Evolutionary conservation across 2,113 vertebrate genomes (phyloP).

Genomic region (Ivindomyrus marchei): DNA sequence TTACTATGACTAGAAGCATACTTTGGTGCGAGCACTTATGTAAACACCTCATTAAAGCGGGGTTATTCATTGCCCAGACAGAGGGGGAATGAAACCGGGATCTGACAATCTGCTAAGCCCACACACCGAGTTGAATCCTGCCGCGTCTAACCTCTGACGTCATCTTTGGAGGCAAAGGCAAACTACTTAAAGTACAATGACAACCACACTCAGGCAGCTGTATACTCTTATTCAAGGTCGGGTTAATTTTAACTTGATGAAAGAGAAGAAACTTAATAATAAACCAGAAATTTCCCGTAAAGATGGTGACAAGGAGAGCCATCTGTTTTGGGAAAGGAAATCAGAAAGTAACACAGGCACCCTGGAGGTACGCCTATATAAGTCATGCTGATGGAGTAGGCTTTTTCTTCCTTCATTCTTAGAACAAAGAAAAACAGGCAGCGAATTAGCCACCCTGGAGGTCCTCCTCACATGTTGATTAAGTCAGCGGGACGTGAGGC

Average conservation of each 20-base stretch:
- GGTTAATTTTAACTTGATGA: neutral
- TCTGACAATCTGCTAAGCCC: neutral
- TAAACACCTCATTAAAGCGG: slow-evolving; percentile 9
- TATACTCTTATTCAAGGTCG: slow-evolving; percentile 6
- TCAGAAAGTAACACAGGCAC: neutral
- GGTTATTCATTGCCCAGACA: neutral
- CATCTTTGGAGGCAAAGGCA: neutral
- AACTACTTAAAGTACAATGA: neutral
- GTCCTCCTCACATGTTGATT: neutral
- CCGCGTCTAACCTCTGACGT: neutral
- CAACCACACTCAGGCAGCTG: neutral
- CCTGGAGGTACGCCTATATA: neutral
- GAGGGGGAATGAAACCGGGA: neutral
- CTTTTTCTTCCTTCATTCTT: neutral
- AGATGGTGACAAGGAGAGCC: neutral
- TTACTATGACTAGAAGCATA: neutral
- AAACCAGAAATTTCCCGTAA: neutral
- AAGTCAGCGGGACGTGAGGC: neutral
- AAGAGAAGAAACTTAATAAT: neutral
- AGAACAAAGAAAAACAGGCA: neutral
- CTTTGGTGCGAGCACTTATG: neutral
- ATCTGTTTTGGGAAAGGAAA: slow-evolving; percentile 1
- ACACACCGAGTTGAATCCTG: neutral
- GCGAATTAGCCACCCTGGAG: neutral
- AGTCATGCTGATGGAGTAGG: neutral